Evolutionary conservation across 2,888 invertebrate genomes (phyloP), one percentile per base, ranked within the genome.

Genomic region (Leptarthrus brevirostris): DNA sequence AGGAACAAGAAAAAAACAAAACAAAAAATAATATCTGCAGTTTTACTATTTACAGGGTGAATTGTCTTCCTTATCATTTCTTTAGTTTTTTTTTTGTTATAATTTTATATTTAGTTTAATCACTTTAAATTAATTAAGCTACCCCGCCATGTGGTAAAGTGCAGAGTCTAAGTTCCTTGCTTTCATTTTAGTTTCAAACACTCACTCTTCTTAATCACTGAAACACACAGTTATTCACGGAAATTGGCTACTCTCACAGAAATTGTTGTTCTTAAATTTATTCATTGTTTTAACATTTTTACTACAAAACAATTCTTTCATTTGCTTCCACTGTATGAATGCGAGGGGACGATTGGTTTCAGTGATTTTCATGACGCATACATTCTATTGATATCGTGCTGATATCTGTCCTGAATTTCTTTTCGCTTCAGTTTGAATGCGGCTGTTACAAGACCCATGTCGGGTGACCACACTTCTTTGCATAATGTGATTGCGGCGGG

Each of bases 391-490:
- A 98, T 95, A 86, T 96, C 95, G 79, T 92, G 91, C 86, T 95
- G 92, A 88, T 97, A 98, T 80, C 92, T 90, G 78, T 95, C 94
- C 86, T 97, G 95, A 80, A 98, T 97, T 85, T 95, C 95, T 89
- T 96, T 97, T 81, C 98, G 89, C 86, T 97, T 98, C 83, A 98
- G 88, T 87, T 99, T 99, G 87, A 98, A 96, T 72, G 98, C 98
- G 78, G 98, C 98, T 34, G 98, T 99, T 8, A 98, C 96, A 58
- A 98, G 90, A 73, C 97, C 98, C 90, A 93, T 94, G 83, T 98
- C 98, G 0, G 98, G 98, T 0, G 97, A 95, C 98, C 98, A 99
- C 75, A 94, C 92, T 81, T 98, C 98, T 69, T 92, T 89, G 83
- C 94, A 94, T 74, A 98, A 87, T 83, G 93, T 93, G 72, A 97